Evolutionary conservation across 2,888 invertebrate species (phyloP), one percentile per base, ranked within the genome.

Genomic region (Brenthis daphne): DNA sequence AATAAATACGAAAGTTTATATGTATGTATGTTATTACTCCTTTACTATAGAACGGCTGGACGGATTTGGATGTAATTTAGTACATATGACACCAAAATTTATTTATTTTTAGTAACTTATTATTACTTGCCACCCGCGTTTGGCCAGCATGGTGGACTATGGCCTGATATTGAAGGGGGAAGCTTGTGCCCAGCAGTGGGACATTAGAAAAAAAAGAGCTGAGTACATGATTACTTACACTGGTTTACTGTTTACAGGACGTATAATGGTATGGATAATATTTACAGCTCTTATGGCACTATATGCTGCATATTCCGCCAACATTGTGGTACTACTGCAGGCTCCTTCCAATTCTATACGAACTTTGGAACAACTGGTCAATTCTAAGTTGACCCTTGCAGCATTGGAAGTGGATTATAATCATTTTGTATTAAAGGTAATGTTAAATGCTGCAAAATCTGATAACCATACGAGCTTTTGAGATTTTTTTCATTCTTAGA

Each of bases 241-340:
- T 43, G 37, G 37, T 11, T 43, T 43, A 43, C 37, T 43, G 14
- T 11, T 63, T 63, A 2, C 76, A 91, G 91, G 90, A 69, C 88
- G 90, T 8, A 83, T 90, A 69, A 82, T 86, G 75, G 76, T 85
- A 1, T 80, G 82, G 69, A 80, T 88, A 2, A 68, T 87, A 20
- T 90, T 89, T 71, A 77, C 80, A 2, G 84, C 89, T 0, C 80
- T 93, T 16, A 93, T 94, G 93, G 93, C 94, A 64, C 80, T 95
- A 16, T 95, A 95, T 80, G 94, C 94, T 0, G 94, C 95, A 0
- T 95, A 95, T 78, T 94, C 95, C 0, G 95, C 95, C 0, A 95
- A 94, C 80, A 95, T 96, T 57, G 95, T 96, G 1, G 95, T 95
- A 6, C 83, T 96, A 12, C 88, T 95, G 4, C 95, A 95, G 76